Percentiles rank a stretch among this genome's conserved stretches.
Conservation (phyloP, 2,888 invertebrate species). For the Xanthostigma xanthostigma region DNA sequence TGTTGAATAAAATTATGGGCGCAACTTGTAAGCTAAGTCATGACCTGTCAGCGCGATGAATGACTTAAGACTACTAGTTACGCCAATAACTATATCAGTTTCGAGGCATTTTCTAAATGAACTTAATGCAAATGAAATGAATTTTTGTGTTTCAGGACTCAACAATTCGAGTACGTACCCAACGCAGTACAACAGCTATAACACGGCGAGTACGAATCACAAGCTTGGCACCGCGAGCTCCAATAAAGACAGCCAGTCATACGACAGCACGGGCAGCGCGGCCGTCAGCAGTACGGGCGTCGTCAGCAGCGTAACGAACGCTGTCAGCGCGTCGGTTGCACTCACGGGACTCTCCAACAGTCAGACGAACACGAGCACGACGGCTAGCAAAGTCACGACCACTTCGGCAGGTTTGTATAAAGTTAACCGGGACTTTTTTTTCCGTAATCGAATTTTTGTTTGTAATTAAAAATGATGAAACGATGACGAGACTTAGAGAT, state of each 20-base stretch:
- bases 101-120: no score
- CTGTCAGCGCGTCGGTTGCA: constrained; percentile 1
- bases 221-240: constrained; percentile 15
- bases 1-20: no score
- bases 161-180: constrained; percentile 8
- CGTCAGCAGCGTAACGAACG: constrained; percentile 9
- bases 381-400: constrained; percentile 28
- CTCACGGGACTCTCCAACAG: constrained; percentile 18
- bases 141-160: not conserved
- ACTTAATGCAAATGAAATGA: no score
- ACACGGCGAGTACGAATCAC: constrained; percentile 21
- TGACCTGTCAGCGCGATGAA: no score
- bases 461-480: constrained; percentile 16
- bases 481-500: constrained; percentile 21
- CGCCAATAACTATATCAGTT: no score
- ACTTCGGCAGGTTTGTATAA: constrained; percentile 24
- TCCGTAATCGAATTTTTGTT: no score
- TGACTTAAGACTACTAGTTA: no score
- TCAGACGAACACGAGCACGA: constrained; percentile 21
- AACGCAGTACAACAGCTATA: constrained; percentile 28
- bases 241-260: not conserved
- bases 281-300: constrained; percentile 17
- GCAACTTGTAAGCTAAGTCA: no score
- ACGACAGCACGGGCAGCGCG: constrained; percentile 14
- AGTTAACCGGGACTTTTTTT: no score